Base-by-base conservation (phyloP, 1,140 invertebrate genomes). In the Zaprionus vittiger region DNA sequence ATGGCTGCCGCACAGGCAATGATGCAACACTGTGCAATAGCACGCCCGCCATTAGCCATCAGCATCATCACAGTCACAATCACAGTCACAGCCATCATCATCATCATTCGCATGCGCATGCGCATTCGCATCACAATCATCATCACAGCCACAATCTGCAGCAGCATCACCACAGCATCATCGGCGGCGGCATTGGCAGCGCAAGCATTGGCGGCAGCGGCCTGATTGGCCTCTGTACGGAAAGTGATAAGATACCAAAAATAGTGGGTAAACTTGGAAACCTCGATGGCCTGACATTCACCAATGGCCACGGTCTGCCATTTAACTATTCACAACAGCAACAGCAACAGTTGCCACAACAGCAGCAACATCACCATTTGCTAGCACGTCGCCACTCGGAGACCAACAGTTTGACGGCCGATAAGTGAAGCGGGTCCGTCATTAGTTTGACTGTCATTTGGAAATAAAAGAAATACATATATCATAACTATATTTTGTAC, bases 171-270 rank as follows among this genome's bases (percentile, higher is more conserved):
- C 31, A 34, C 31, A 34, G 31, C 55, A 63, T 57, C 28, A 71
- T 71, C 60, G 74, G 81, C 38, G 56, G 78, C 22, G 80, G 81
- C 26, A 81, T 81, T 72, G 85, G 83, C 71, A 78, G 80, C 74
- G 83, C 84, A 73, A 89, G 91, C 66, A 91, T 86, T 55, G 76
- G 89, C 14, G 87, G 79, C 72, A 86, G 79, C 47, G 79, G 82
- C 73, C 64, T 89, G 5, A 90, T 89, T 41, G 57, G 71, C 72
- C 47, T 66, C 69, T 52, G 69, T 66, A 37, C 56, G 63, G 91
- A 93, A 56, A 93, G 91, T 90, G 92, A 93, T 91, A 91, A 87
- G 77, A 93, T 93, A 93, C 92, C 92, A 86, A 93, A 93, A 92
- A 93, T 93, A 63, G 92, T 93, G 73, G 92, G 92, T 61, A 93